Evolutionary conservation across 2,888 invertebrate species (phyloP).

Genomic region (Heterodera filipjevi): DNA sequence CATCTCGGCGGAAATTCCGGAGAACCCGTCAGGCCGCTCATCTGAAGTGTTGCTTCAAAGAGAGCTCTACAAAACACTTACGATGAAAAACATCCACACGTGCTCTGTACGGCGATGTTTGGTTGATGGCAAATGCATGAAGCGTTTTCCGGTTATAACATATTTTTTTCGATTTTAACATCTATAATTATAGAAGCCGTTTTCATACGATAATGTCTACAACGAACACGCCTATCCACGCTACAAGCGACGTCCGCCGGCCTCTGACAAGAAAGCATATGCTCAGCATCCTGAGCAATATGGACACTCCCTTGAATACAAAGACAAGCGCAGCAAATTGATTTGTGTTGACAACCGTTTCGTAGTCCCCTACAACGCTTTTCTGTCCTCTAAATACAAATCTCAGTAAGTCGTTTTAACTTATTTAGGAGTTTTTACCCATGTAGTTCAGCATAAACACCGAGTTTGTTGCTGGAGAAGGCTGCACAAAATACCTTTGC

Average conservation of each 20-base stretch:
- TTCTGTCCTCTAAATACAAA: constrained; percentile 4
- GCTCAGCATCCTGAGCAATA: neutral
- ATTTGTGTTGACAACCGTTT: neutral
- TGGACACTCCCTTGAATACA: neutral
- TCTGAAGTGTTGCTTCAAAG: neutral
- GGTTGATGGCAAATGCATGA: neutral
- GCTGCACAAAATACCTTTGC: constrained; percentile 7
- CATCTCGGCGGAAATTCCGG: constrained; percentile 1
- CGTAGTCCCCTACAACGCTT: neutral
- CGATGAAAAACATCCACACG: neutral
- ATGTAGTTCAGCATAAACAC: neutral
- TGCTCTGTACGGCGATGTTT: neutral
- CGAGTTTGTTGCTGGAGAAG: constrained; percentile 7
- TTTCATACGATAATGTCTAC: neutral
- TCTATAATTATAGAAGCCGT: neutral
- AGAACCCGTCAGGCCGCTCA: neutral
- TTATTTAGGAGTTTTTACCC: neutral
- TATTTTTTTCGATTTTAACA: neutral
- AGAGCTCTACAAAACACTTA: neutral
- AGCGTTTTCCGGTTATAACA: neutral
- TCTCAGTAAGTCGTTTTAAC: neutral
- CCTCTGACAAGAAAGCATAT: neutral
- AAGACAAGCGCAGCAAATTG: neutral
- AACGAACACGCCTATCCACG: neutral
- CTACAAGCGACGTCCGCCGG: neutral